These are phyloP conservation scores for Brachionus paranguensis DNA, from an alignment of 1,140 invertebrate genomes.

Conservation along the genomic window DNA sequence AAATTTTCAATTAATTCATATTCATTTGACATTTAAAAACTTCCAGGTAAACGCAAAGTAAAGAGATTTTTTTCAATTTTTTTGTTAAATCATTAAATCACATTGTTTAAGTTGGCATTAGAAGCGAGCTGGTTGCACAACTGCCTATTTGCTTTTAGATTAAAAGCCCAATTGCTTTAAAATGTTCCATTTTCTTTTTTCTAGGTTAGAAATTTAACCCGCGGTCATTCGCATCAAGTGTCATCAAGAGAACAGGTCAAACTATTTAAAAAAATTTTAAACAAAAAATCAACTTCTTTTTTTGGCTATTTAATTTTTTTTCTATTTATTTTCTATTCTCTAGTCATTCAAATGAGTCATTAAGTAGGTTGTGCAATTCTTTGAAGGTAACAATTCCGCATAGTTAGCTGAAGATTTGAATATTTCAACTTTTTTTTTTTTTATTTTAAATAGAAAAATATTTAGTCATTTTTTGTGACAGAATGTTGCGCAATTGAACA, in stretches of 20 bases:
- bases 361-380: not conserved
- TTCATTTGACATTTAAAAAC: not conserved
- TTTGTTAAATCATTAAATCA: no score
- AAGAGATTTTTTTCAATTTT: no score
- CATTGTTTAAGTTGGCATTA: no score
- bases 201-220: not conserved
- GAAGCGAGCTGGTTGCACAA: not conserved
- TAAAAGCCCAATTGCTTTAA: not conserved
- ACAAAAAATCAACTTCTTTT: not conserved
- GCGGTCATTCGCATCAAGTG: not conserved
- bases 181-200: not conserved
- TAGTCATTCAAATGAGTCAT: not conserved
- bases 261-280: not conserved
- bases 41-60: not conserved
- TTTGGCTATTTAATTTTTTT: not conserved
- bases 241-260: not conserved
- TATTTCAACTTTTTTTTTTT: not conserved
- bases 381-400: not conserved
- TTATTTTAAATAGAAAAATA: not conserved
- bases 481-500: not conserved
- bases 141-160: not conserved
- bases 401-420: no score
- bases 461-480: not conserved
- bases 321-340: not conserved
- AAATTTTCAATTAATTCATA: not conserved